Evolutionary conservation across 2,797 vertebrate genomes (phyloP).

Genomic region (Coilia nasus): DNA sequence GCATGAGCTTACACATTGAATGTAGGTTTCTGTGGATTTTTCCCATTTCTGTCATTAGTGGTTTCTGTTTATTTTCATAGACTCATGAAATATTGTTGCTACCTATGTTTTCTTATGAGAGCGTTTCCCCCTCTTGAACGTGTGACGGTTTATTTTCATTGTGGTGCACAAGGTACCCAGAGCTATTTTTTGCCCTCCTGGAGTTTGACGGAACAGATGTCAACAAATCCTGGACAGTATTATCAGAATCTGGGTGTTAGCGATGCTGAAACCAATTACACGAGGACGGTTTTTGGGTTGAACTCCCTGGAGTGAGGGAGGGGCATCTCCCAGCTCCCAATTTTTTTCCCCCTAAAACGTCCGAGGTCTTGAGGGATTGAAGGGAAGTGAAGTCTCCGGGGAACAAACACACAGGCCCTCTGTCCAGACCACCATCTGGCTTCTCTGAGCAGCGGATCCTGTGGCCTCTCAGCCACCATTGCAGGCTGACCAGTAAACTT

Average conservation of each 20-base stretch:
- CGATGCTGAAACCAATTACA: slow-evolving; percentile 7
- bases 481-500: background rate
- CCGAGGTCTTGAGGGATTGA: background rate
- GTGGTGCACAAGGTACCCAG: background rate
- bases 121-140: background rate
- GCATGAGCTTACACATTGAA: background rate
- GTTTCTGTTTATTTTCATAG: slow-evolving; percentile 19
- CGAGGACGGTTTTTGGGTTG: background rate
- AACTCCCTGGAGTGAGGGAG: background rate
- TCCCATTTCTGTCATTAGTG: background rate
- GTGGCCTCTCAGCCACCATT: background rate
- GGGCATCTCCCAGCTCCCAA: background rate
- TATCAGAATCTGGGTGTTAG: slow-evolving; percentile 2
- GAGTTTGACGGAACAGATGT: background rate
- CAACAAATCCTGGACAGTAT: slow-evolving; percentile 6
- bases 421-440: slow-evolving; percentile 13
- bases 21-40: background rate
- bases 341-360: background rate
- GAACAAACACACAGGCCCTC: background rate
- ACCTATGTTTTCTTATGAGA: background rate
- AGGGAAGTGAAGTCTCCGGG: slow-evolving; percentile 1
- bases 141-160: background rate
- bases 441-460: background rate
- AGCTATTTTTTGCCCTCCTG: background rate
- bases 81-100: background rate